These are phyloP conservation scores for Chloroclysta siterata DNA, from an alignment of 2,888 invertebrate genomes.

Conservation along the genomic window DNA sequence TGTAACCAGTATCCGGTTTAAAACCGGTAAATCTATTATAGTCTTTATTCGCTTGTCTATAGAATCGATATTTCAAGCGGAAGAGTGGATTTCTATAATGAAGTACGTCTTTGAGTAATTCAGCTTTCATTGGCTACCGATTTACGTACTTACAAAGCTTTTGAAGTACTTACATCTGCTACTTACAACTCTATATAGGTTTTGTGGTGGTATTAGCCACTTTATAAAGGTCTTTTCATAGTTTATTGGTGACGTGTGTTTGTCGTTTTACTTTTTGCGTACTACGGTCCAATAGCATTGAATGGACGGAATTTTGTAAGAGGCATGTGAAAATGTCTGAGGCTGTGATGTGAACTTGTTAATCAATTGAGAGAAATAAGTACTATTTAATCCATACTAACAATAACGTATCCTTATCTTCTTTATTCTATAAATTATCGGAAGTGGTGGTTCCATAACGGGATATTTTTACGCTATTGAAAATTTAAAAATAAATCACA, in stretches of 20 bases:
- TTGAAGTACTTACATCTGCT: conserved; percentile 14
- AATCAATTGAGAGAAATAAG: neutral
- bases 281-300: conserved; percentile 4
- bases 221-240: conserved; percentile 18
- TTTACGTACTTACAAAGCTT: conserved; percentile 17
- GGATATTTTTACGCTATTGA: too few species aligned
- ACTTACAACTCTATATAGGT: conserved; percentile 17
- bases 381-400: too few species aligned
- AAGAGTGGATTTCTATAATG: conserved; percentile 49
- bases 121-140: conserved; percentile 28
- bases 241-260: conserved; percentile 28
- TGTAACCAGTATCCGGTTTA: conserved; percentile 54
- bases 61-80: conserved; percentile 42
- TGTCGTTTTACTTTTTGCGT: conserved; percentile 26
- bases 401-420: too few species aligned
- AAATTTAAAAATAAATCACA: too few species aligned
- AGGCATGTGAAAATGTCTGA: conserved; percentile 16
- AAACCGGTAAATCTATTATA: conserved; percentile 42
- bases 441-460: too few species aligned
- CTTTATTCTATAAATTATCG: too few species aligned
- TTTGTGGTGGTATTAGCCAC: conserved; percentile 25
- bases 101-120: conserved; percentile 36
- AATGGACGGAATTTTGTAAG: conserved; percentile 7
- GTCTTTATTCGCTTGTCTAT: conserved; percentile 31
- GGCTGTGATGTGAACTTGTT: neutral